Evolutionary conservation across 2,797 vertebrate species (phyloP), one percentile per base, ranked within the genome.

Genomic region (Apogon hyalosoma): DNA sequence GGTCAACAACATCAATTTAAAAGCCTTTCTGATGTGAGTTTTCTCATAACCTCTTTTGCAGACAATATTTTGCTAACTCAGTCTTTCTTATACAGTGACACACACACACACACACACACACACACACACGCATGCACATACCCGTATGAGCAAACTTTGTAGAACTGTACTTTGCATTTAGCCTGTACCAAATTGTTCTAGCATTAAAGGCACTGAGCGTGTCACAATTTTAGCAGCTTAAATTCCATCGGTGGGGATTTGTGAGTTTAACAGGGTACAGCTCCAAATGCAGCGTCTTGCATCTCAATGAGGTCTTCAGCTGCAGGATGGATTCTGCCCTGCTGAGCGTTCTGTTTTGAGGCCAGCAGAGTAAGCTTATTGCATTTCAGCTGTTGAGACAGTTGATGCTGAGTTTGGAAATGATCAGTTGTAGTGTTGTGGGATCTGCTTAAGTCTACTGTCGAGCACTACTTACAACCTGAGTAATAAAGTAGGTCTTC

Each of bases 261-360:
- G 84, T 63, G 75, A 80, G 65, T 89, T 87, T 84, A 86, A 91
- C 77, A 75, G 76, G 77, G 66, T 81, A 73, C 70, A 75, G 83
- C 73, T 82, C 75, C 61, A 68, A 82, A 83, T 69, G 69, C 71
- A 63, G 58, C 67, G 50, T 54, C 73, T 80, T 88, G 88, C 85
- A 90, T 91, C 82, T 89, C 77, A 91, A 91, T 90, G 76, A 91
- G 80, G 71, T 74, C 66, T 80, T 86, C 79, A 86, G 82, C 84
- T 80, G 82, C 85, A 84, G 82, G 80, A 87, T 80, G 69, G 69
- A 85, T 83, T 83, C 73, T 61, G 73, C 72, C 86, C 80, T 78
- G 85, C 84, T 88, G 87, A 84, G 88, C 33, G 33, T 60, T 85
- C 66, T 82, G 69, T 82, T 88, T 78, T 71, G 71, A 86, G 80